Evolutionary conservation across 2,797 vertebrate genomes (phyloP), one percentile per base, ranked within the genome.

Genomic region (Galagoides demidoff): DNA sequence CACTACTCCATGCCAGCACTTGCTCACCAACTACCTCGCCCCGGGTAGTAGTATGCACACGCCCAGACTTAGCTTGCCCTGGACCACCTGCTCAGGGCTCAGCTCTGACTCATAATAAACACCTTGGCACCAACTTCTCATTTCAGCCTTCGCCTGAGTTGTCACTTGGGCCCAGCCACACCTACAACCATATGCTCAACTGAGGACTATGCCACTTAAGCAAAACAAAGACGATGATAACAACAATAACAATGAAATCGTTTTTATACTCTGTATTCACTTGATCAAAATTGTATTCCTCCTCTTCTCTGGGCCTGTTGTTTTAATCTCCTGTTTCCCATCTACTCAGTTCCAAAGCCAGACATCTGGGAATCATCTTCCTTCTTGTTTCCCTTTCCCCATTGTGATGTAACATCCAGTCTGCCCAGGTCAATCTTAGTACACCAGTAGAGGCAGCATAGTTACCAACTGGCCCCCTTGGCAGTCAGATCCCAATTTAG

Each of bases 361-460:
- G 37, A 94, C 27, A 37, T 55, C n/a, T 74, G 3, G n/a, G 37
- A 61, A 63, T 63, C 34, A 82, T 16, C 55, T 55, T 43, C 23
- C 31, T 43, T 49, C 74, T 31, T 1, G 0, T 0, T 20, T 19
- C 1, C 4, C 55, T 89, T 63, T 34, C 29, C 29, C 34, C 45
- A 12, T 16, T 4, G 39, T n/a, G 16, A 73, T 27, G 31, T 8
- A 84, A 85, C 37, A 57, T 14, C 13, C 19, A 5, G 52, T 11
- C 29, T 59, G 63, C 57, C 78, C 84, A 49, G 20, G 17, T 34
- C 37, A 9, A 19, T 25, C 43, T 20, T 43, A 31, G 52, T 49
- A 1, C 2, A 1, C 12, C n/a, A 22, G 7, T 2, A 82, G 22
- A 34, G 1, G 34, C 2, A 63, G 29, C 31, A 5, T 0, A 25